Evolutionary conservation across 2,888 invertebrate genomes (phyloP), one percentile per base, ranked within the genome.

Genomic region (Erebia aethiops): DNA sequence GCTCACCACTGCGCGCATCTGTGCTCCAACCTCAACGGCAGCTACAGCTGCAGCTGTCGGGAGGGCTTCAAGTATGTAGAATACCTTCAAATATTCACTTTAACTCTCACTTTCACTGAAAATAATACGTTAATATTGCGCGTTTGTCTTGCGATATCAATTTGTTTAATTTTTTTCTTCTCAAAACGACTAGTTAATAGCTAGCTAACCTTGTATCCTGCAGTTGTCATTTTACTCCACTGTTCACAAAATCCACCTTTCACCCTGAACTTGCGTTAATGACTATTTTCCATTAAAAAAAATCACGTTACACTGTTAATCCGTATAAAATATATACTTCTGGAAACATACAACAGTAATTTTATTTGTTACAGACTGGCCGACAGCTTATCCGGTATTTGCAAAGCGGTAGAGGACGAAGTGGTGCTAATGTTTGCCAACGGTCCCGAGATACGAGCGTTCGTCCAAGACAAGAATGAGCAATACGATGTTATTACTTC

Each of bases 1-100:
- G 94, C 94, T 35, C 97, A 98, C 88, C 96, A 97, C 74, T 99
- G 99, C 91, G 98, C 99, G 1, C 99, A 99, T 83, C 92, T 97
- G 52, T 99, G 99, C 84, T 95, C 95, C 69, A 99, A 99, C 87
- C 88, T 98, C 64, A 98, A 99, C 83, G 99, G 99, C 82, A 95
- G 96, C 72, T 99, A 99, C 86, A 95, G 96, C 69, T 99, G 99
- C 85, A 95, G 95, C 35, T 99, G 99, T 80, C 94, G 96, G 9
- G 95, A 96, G 1, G 98, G 98, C 1, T 98, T 98, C 91, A 91
- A 86, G 92, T 93, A 43, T 78, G 83, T 74, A 1, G 18, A 41
- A 18, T 10, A 8, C 41, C 5, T 60, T 14, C n/a, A 2, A 18
- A 46, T 35, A 46, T 46, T 11, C 4, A 11, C 11, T 11, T 10